Base-by-base conservation (phyloP, 2,113 vertebrate genomes). In the Tursiops truncatus region DNA sequence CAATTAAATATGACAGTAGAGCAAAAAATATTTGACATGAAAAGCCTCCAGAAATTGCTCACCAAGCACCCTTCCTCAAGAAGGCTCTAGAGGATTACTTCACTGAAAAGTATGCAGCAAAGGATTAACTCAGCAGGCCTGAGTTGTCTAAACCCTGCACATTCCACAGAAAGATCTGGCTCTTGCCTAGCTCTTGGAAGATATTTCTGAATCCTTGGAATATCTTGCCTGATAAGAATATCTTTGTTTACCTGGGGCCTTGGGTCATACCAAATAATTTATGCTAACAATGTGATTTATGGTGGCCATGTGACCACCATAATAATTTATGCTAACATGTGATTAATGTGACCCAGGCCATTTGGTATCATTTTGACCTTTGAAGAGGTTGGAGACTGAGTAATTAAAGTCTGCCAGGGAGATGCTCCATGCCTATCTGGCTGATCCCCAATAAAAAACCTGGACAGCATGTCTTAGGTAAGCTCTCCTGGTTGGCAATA, bases 11-110 rank as follows among this genome's bases (percentile, higher is more conserved):
- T 25, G 83, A 82, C 33, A 85, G 44, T 31, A 62, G 20, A 94
- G 81, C 81, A 82, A 91, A 91, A 89, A 68, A 81, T 88, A 91
- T 88, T 92, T 92, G 26, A 92, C 12, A 94, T 68, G 7, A 74
- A 82, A 68, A 88, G 31, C 31, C 65, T 56, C 17, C 63, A 76
- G 18, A 68, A 62, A 41, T n/a, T 82, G n/a, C 83, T 87, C 62
- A n/a, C 9, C 68, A 68, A 86, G 38, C 26, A 91, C 6, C n/a
- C 17, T 96, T 94, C 77, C n/a, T 92, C 83, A 77, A 68, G 21
- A 83, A 92, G 68, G 18, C 76, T 38, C 26, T 82, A 68, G 41
- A 62, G 38, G 50, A 76, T 82, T 68, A 62, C 38, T 82, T 92
- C 28, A 63, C 25, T 20, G 41, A 92, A 87, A 88, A 13, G 41